Conservation (phyloP, 1,140 invertebrate species). For the Aphidius ervi region DNA sequence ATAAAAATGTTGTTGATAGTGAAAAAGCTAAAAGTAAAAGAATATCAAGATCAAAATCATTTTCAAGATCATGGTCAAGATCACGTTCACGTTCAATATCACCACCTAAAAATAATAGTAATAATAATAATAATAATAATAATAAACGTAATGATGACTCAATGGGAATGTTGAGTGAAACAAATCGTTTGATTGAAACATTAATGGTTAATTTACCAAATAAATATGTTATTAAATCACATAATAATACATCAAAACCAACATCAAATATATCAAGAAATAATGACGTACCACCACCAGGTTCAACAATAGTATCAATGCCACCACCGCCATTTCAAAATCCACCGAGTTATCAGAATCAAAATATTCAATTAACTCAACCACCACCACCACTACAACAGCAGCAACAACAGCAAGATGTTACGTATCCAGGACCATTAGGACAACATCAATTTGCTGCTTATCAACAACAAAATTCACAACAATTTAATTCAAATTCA, state of each 20-base stretch:
- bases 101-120: conserved; percentile 9
- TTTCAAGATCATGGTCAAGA: conserved; percentile 40
- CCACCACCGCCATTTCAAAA: conserved; percentile 16
- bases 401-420: background rate
- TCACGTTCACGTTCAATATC: conserved; percentile 40
- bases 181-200: conserved; percentile 61
- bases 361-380: background rate
- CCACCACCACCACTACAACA: background rate
- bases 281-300: conserved; percentile 11
- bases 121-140: conserved; percentile 14
- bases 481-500: background rate
- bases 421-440: background rate
- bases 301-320: conserved; percentile 13
- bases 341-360: background rate
- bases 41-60: conserved; percentile 33
- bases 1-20: conserved; percentile 58
- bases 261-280: conserved; percentile 14
- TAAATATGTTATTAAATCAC: conserved; percentile 44
- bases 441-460: background rate
- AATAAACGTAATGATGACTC: conserved; percentile 44
- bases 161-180: conserved; percentile 55
- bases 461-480: background rate
- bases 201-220: conserved; percentile 59
- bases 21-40: conserved; percentile 45
- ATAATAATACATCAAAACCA: conserved; percentile 22